Base-by-base conservation (phyloP, 1,140 invertebrate species). In the Antheraea pernyi region DNA sequence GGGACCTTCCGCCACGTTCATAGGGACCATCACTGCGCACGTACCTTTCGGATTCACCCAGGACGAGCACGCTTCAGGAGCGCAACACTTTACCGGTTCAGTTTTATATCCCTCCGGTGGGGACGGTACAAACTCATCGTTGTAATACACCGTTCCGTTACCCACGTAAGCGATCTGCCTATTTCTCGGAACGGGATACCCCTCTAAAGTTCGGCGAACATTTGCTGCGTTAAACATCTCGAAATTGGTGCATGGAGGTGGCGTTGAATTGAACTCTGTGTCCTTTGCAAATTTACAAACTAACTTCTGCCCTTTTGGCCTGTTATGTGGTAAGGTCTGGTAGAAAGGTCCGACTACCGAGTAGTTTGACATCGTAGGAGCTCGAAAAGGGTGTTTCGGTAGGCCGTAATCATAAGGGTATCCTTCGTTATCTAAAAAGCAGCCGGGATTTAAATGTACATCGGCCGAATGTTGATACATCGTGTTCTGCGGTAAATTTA, bases 341-440 rank as follows among this genome's bases (percentile, higher is more conserved):
- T 96, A 96, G 79, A 95, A 95, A 53, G 94, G 83, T 46, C 84
- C 89, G 76, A 92, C 81, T 73, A 91, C 84, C 70, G 93, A 79
- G 86, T 93, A 81, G 91, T 92, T 84, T 76, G 94, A 85, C 90
- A 93, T 83, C 73, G 93, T 80, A 70, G 93, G 91, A 75, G 93
- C 90, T 30, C 93, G 90, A 69, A 85, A 92, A 7, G 86, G 86
- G 37, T 96, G 92, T 79, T 96, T 96, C 0, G 95, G 96, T 13
- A 97, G 86, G 65, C 96, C 97, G 73, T 96, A 97, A 77, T 97
- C 96, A 18, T 96, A 92, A 0, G 96, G 96, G 83, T 96, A 97
- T 0, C 95, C 96, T 68, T 97, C 96, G 48, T 93, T 94, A 67
- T 96, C 96, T 70, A 97, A 89, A 77, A 95, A 95, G 70, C 94